Percentiles rank a stretch among this genome's conserved stretches.
Conservation (phyloP, 1,140 invertebrate species). For the Bombus waltoni region DNA sequence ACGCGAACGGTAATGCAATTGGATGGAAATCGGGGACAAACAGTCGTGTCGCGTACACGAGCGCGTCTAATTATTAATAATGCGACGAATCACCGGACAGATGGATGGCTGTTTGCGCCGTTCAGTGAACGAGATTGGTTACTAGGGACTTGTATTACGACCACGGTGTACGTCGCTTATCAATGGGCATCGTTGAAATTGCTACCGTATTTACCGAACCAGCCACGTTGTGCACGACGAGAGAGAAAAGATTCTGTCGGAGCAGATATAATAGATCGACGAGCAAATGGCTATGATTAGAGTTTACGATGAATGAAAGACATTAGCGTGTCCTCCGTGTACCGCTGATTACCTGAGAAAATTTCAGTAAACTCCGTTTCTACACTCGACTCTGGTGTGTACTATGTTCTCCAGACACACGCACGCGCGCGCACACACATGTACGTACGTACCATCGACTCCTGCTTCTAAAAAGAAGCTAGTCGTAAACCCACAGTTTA, state of each 20-base stretch:
- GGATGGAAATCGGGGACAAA: constrained; percentile 44
- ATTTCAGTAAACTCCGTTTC: not conserved
- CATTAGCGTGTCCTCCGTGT: not conserved
- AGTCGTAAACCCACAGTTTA: not conserved
- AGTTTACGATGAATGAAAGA: not conserved
- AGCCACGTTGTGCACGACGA: not conserved
- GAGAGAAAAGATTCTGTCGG: not conserved
- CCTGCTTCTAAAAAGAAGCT: not conserved
- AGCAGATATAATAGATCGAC: not conserved
- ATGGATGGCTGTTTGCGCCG: constrained; percentile 43
- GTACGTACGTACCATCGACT: not conserved
- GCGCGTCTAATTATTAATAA: constrained; percentile 58
- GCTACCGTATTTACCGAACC: not conserved
- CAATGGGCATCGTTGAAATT: constrained; percentile 44
- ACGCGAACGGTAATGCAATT: constrained; percentile 34
- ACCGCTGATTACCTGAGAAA: not conserved
- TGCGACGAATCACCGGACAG: constrained; percentile 36
- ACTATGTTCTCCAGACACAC: no score
- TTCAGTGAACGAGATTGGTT: constrained; percentile 45
- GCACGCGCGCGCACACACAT: rapidly evolving
- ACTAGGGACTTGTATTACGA: constrained; percentile 39
- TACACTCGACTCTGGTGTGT: not conserved
- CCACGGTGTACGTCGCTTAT: constrained; percentile 25
- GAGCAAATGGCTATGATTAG: not conserved
- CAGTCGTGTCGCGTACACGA: not conserved